These are phyloP conservation scores for Ramphastos sulfuratus DNA, from an alignment of 2,113 vertebrate species.

Conservation along the genomic window DNA sequence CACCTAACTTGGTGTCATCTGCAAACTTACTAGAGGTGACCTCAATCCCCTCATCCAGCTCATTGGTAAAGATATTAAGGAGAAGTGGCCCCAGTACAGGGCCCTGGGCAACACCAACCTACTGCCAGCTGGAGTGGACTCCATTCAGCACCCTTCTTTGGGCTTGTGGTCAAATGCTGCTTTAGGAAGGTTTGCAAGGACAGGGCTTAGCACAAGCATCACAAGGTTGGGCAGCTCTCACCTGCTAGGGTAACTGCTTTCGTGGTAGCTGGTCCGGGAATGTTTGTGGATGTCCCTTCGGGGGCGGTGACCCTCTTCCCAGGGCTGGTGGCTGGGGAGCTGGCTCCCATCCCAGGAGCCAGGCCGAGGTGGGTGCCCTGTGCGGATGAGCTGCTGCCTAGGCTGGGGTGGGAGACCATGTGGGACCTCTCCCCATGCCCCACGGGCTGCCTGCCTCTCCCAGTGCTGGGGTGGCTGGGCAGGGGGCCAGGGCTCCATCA, in stretches of 20 bases:
- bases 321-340: neutral
- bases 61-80: neutral
- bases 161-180: neutral
- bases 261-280: neutral
- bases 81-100: neutral
- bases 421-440: rapidly evolving
- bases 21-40: neutral
- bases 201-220: rapidly evolving
- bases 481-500: conserved; percentile 72
- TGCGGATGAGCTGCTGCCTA: neutral
- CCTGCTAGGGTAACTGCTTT: conserved; percentile 31
- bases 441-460: neutral
- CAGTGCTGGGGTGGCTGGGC: neutral
- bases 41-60: neutral
- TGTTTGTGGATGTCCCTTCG: neutral
- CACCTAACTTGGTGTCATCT: neutral
- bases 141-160: neutral
- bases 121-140: neutral
- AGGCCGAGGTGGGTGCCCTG: neutral
- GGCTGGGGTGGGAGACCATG: neutral
- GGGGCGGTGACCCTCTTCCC: neutral
- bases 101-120: neutral
- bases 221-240: neutral
- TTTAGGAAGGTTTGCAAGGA: neutral
- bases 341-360: conserved; percentile 28